These are phyloP conservation scores for Cacatua alba DNA, from an alignment of 2,113 vertebrate genomes.

Conservation along the genomic window DNA sequence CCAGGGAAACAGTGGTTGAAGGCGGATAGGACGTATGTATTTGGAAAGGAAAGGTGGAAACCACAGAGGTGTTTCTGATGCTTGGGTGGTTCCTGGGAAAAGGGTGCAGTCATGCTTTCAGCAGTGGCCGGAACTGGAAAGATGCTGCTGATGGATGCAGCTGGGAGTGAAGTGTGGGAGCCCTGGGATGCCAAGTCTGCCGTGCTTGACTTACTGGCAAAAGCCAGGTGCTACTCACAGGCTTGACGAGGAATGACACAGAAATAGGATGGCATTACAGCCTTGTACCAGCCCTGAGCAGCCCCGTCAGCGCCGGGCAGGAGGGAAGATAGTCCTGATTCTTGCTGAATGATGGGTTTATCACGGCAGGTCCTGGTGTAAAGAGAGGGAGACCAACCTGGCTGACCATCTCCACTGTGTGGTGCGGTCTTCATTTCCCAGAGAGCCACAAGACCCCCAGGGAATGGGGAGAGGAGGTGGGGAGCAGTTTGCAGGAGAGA, in stretches of 20 bases:
- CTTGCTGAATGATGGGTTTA: neutral
- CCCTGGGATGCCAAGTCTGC: neutral
- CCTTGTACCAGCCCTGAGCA: neutral
- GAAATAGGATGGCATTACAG: neutral
- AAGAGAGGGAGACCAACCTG: neutral
- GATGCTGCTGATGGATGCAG: neutral
- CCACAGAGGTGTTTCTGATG: neutral
- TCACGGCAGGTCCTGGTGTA: neutral
- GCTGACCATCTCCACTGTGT: neutral
- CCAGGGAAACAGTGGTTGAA: neutral
- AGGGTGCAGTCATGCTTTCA: neutral
- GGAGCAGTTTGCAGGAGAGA: neutral
- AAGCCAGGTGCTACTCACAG: neutral
- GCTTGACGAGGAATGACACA: neutral
- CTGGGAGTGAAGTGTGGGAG: neutral
- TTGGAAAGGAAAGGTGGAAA: neutral
- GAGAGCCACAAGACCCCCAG: neutral
- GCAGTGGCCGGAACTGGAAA: neutral
- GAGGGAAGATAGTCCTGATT: neutral
- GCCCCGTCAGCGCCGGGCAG: neutral
- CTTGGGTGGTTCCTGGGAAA: neutral
- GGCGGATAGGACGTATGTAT: neutral
- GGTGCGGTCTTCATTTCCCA: neutral
- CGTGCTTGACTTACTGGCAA: neutral
- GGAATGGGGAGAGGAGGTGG: neutral